Conservation (phyloP, 2,113 vertebrate species). For the Hippopotamus amphibius region DNA sequence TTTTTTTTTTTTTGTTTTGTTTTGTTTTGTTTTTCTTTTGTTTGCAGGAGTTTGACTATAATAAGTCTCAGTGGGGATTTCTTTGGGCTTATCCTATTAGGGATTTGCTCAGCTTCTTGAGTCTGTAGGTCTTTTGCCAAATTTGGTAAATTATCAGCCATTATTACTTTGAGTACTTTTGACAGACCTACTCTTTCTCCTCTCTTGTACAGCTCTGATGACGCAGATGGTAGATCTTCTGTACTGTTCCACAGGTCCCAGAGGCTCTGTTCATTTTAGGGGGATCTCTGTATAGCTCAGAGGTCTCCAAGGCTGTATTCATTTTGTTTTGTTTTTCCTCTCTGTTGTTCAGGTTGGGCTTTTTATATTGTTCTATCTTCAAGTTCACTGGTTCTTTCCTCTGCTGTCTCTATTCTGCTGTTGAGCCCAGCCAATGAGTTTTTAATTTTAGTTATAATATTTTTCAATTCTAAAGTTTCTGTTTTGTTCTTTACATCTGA, state of each 20-base stretch:
- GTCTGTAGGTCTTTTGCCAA: background rate
- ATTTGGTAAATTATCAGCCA: background rate
- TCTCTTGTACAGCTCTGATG: background rate
- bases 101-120: background rate
- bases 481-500: background rate
- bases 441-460: background rate
- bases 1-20: background rate
- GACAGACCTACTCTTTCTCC: background rate
- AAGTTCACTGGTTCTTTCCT: background rate
- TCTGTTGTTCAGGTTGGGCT: background rate
- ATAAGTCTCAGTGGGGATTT: background rate
- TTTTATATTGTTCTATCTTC: background rate
- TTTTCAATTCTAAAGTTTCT: slow-evolving; percentile 26
- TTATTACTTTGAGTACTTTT: background rate
- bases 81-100: background rate
- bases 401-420: background rate
- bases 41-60: background rate
- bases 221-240: background rate
- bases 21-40: background rate
- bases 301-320: background rate
- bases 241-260: background rate
- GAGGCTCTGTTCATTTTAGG: background rate
- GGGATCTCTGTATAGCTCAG: background rate
- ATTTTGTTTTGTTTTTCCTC: background rate
- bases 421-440: background rate